These are phyloP conservation scores for Raphicerus campestris DNA, from an alignment of 2,113 vertebrate species.

Conservation along the genomic window DNA sequence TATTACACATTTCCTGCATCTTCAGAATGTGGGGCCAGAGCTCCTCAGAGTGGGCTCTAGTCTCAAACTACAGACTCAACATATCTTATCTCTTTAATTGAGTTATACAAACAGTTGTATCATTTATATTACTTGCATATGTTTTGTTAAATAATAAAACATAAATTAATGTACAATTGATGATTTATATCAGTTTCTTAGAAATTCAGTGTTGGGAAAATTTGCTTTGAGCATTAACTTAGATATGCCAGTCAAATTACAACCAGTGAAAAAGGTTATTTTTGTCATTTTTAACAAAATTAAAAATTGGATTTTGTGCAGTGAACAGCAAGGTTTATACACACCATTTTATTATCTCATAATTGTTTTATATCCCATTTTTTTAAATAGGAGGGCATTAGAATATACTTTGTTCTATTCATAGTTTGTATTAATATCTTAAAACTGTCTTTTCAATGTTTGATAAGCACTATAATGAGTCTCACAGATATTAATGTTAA, in stretches of 20 bases:
- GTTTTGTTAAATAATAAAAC: slow-evolving; percentile 23
- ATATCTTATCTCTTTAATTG: background rate
- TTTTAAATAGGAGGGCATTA: background rate
- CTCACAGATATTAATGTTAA: slow-evolving; percentile 4
- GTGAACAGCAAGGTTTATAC: background rate
- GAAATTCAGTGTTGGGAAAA: background rate
- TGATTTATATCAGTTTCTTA: slow-evolving; percentile 2
- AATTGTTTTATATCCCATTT: background rate
- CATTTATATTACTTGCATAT: slow-evolving; percentile 9
- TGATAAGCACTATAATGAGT: background rate
- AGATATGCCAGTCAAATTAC: slow-evolving; percentile 9
- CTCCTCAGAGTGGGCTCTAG: background rate
- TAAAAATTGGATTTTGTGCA: background rate
- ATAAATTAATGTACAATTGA: background rate
- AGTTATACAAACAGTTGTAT: slow-evolving; percentile 23
- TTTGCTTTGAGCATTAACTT: slow-evolving; percentile 25
- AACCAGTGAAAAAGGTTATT: background rate
- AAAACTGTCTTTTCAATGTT: slow-evolving; percentile 29
- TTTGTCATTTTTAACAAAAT: slow-evolving; percentile 11
- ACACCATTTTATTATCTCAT: background rate
- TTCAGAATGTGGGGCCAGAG: background rate
- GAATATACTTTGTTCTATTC: background rate
- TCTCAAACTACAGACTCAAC: background rate
- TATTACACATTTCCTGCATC: background rate
- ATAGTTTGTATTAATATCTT: slow-evolving; percentile 4